Percentiles rank a stretch among this genome's conserved stretches.
Conservation (phyloP, 2,113 vertebrate genomes). For the Myrmophylax atrothorax region DNA sequence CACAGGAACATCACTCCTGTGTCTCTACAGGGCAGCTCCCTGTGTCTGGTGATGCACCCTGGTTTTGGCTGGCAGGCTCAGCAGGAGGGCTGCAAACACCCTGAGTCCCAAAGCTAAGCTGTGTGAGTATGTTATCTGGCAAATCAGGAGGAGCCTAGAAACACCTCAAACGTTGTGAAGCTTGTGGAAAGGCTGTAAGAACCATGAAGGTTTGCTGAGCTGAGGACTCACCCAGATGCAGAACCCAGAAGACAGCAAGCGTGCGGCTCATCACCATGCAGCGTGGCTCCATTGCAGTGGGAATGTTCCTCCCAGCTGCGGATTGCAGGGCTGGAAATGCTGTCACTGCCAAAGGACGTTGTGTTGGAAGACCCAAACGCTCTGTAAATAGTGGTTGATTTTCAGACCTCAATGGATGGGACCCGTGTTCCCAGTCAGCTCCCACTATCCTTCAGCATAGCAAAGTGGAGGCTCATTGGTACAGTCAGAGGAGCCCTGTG, state of each 20-base stretch:
- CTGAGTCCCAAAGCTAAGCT: neutral
- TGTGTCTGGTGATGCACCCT: neutral
- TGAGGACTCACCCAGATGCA: conserved; percentile 52
- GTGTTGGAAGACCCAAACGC: neutral
- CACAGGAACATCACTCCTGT: neutral
- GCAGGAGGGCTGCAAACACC: neutral
- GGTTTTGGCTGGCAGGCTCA: neutral
- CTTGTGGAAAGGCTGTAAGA: neutral
- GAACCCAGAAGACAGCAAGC: neutral
- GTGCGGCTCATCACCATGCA: neutral
- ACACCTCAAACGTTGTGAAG: neutral
- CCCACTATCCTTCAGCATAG: neutral
- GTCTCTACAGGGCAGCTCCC: neutral
- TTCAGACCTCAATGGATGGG: neutral
- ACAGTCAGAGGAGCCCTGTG: neutral
- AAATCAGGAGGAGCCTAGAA: neutral
- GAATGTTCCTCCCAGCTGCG: fast-evolving
- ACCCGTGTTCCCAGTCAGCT: neutral
- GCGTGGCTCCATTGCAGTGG: neutral
- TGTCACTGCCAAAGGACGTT: neutral
- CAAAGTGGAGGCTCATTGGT: neutral
- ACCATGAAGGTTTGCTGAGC: neutral
- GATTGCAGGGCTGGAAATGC: neutral
- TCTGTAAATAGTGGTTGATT: neutral
- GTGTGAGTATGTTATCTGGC: fast-evolving